These are phyloP conservation scores for Macroglossus sobrinus DNA, from an alignment of 2,113 vertebrate genomes.

Conservation along the genomic window DNA sequence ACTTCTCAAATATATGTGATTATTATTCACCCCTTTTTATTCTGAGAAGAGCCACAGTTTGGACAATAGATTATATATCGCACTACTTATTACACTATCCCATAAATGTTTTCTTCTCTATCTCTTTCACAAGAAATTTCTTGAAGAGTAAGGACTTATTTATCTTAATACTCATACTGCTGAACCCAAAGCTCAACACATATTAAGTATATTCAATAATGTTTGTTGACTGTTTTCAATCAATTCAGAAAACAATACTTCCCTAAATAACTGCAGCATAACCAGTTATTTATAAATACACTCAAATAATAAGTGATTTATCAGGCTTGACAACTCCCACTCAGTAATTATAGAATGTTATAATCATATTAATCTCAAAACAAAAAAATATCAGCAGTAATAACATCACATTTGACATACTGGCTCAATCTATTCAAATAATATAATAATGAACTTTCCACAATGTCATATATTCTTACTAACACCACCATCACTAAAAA, in stretches of 20 bases:
- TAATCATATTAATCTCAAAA: constrained; percentile 36
- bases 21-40: background rate
- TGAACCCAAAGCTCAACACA: background rate
- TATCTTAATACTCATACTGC: background rate
- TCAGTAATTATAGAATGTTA: background rate
- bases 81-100: background rate
- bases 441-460: background rate
- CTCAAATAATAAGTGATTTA: constrained; percentile 19
- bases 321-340: background rate
- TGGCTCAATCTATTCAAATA: background rate
- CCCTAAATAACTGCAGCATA: background rate
- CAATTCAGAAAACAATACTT: background rate
- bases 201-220: background rate
- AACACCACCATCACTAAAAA: background rate
- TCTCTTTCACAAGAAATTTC: background rate
- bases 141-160: background rate
- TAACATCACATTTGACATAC: background rate
- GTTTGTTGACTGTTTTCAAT: background rate
- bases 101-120: background rate
- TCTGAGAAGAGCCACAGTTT: background rate
- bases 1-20: background rate
- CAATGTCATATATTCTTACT: background rate
- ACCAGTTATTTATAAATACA: constrained; percentile 21
- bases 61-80: background rate
- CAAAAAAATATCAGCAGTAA: background rate